These are phyloP conservation scores for Batillaria attramentaria DNA, from an alignment of 1,140 invertebrate species.

Conservation along the genomic window DNA sequence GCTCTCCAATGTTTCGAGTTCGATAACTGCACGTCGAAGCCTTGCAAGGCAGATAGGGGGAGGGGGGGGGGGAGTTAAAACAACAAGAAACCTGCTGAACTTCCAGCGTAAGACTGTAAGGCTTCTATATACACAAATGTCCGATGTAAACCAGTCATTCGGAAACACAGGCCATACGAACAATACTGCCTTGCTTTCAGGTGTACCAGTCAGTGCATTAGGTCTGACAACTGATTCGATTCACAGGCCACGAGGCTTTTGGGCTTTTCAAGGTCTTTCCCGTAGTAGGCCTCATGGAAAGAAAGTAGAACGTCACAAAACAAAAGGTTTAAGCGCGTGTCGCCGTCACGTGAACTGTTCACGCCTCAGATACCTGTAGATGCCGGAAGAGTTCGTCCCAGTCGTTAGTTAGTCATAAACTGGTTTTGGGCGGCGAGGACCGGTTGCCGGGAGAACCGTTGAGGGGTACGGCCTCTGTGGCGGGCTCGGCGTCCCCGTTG, in stretches of 20 bases:
- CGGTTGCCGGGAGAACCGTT: conserved; percentile 15
- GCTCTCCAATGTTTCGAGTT: too few species aligned
- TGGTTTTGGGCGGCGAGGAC: conserved; percentile 14
- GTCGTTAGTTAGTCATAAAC: conserved; percentile 29
- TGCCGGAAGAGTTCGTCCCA: conserved; percentile 19
- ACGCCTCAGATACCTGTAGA: background rate
- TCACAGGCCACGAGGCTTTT: background rate
- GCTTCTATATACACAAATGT: too few species aligned
- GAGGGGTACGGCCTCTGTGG: conserved; percentile 42
- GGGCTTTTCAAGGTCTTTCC: background rate
- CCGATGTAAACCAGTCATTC: too few species aligned
- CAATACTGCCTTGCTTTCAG: background rate
- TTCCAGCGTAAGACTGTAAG: too few species aligned
- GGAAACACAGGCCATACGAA: too few species aligned
- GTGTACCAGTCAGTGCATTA: background rate
- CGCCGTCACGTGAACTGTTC: background rate
- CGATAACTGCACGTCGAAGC: too few species aligned
- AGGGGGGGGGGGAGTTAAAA: too few species aligned
- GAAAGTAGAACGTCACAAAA: too few species aligned
- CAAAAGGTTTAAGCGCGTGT: background rate
- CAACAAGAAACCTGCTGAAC: too few species aligned
- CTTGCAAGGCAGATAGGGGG: too few species aligned
- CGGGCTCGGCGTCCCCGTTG: conserved; percentile 38
- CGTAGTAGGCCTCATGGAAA: background rate
- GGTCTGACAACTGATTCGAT: background rate